Evolutionary conservation across 1,140 invertebrate species (phyloP).

Genomic region (Chironomus tepperi): DNA sequence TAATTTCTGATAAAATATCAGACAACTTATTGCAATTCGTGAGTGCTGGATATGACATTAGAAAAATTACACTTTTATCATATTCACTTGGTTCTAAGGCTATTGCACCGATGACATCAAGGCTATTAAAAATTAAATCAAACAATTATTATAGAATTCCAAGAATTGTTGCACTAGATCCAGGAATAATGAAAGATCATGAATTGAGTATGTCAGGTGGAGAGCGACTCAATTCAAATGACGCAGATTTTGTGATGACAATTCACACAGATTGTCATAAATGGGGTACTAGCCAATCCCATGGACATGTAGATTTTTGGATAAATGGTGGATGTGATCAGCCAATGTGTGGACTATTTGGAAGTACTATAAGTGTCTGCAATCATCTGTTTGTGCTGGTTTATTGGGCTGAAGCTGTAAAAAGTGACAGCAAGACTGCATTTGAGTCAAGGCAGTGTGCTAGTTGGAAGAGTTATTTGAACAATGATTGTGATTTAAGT

Average conservation of each 20-base stretch:
- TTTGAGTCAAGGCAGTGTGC: not conserved
- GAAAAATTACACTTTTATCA: not conserved
- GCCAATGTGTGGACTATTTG: not conserved
- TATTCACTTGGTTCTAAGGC: not conserved
- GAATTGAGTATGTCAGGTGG: not conserved
- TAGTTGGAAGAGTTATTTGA: not conserved
- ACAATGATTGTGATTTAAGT: not conserved
- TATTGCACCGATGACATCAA: not conserved
- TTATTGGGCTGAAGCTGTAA: conserved; percentile 6
- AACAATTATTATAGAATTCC: not conserved
- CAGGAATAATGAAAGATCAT: not conserved
- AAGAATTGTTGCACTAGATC: not conserved
- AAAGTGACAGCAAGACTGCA: not conserved
- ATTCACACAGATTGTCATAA: not conserved
- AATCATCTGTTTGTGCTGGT: not conserved
- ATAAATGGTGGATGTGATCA: not conserved
- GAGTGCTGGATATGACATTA: not conserved
- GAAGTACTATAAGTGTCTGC: not conserved
- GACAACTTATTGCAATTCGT: not conserved
- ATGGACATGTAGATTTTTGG: not conserved
- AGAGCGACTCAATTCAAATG: not conserved
- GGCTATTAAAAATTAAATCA: not conserved
- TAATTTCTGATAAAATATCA: not conserved
- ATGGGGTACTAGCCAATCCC: not conserved
- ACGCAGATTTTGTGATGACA: not conserved